Conservation (phyloP, 2,113 vertebrate species). For the Cephalopterus ornatus region DNA sequence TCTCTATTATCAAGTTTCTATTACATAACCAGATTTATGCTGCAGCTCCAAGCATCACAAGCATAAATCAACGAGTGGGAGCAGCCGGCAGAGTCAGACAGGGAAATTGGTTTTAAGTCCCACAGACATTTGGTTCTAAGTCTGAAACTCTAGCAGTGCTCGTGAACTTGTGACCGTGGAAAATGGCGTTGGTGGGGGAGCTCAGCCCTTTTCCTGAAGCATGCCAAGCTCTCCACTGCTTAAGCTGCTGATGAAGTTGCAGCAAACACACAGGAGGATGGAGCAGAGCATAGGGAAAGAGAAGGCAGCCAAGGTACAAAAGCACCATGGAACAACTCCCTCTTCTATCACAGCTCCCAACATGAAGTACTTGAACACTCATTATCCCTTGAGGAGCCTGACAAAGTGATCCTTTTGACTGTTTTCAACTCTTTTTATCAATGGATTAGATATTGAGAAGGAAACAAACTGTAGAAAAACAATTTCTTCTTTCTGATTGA, state of each 20-base stretch:
- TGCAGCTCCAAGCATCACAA: not conserved
- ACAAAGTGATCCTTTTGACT: not conserved
- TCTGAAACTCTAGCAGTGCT: slow-evolving; percentile 15
- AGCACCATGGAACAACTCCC: not conserved
- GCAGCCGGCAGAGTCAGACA: not conserved
- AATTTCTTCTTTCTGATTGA: not conserved
- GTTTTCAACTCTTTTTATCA: not conserved
- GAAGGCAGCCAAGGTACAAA: not conserved
- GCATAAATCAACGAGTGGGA: slow-evolving; percentile 43
- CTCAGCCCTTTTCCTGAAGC: not conserved
- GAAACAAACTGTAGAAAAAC: not conserved
- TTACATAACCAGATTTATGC: slow-evolving; percentile 59
- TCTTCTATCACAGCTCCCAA: not conserved
- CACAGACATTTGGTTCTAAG: not conserved
- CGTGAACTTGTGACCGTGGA: not conserved
- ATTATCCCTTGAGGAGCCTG: not conserved
- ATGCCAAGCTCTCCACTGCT: not conserved
- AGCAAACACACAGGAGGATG: not conserved
- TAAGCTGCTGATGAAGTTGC: not conserved
- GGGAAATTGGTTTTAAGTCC: slow-evolving; percentile 19
- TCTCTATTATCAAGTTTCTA: slow-evolving; percentile 46
- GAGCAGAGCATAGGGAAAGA: not conserved
- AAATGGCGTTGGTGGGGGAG: not conserved
- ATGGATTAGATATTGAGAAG: not conserved
- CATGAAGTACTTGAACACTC: not conserved